These are phyloP conservation scores for Epizoanthus scotinus DNA, from an alignment of 92 coral and sea anemone genomes.

Conservation along the genomic window DNA sequence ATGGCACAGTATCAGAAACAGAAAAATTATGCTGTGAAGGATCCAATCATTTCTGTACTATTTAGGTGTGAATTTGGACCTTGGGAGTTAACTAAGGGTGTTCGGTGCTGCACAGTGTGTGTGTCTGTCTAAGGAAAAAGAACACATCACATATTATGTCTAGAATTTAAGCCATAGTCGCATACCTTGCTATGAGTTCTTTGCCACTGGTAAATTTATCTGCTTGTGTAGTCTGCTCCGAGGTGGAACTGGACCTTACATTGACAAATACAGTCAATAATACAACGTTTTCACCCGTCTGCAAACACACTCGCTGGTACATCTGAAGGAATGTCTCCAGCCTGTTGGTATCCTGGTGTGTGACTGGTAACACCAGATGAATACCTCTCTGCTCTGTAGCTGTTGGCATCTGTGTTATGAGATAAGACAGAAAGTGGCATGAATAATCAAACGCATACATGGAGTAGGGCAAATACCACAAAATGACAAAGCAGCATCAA, in stretches of 20 bases:
- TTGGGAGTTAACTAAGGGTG: too few relatives aligned
- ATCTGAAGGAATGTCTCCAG: slow-evolving; percentile 80
- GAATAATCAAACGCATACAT: too few relatives aligned
- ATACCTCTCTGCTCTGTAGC: slow-evolving; percentile 93
- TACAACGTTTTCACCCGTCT: slow-evolving; percentile 97
- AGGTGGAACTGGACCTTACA: slow-evolving; percentile 54
- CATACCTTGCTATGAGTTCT: slow-evolving; percentile 83
- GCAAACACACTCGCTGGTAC: slow-evolving; percentile 89
- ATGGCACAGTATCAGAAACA: too few relatives aligned
- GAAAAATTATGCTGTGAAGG: not conserved
- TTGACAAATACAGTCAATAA: slow-evolving; percentile 92
- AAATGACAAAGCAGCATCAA: too few relatives aligned
- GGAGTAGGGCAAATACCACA: too few relatives aligned
- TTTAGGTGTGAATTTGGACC: too few relatives aligned
- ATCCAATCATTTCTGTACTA: not conserved
- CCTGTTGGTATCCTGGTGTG: slow-evolving; percentile 54
- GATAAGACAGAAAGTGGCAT: too few relatives aligned
- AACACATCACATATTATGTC: too few relatives aligned
- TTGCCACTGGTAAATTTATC: slow-evolving; percentile 80
- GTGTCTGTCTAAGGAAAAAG: too few relatives aligned
- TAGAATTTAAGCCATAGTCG: not conserved
- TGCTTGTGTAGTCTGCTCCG: slow-evolving; percentile 41
- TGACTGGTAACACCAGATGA: slow-evolving; percentile 90
- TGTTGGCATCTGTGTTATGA: slow-evolving; percentile 66
- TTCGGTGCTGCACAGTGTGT: too few relatives aligned